Evolutionary conservation across 92 coral and sea anemone genomes (phyloP), one percentile per base, ranked within the genome.

Genomic region (Zoanthus solanderi): DNA sequence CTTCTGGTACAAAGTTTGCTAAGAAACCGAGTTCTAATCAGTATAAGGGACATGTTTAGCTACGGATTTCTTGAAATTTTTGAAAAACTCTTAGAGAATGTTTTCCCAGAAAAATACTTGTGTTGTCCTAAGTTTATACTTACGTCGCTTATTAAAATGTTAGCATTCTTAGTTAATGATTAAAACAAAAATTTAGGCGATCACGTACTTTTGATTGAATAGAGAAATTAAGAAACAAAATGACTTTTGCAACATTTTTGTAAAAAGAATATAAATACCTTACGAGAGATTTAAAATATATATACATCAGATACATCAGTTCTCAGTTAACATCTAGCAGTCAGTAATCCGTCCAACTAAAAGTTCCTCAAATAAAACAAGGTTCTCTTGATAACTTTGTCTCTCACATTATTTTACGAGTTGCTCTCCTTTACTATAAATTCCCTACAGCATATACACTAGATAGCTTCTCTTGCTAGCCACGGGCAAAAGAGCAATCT

Each of bases 31-130:
- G 46, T 6, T 1, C 77, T 72, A 72, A 72, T 72, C 23, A 23
- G 23, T 23, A 23, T 72, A 32, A 72, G 50, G 77, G 50, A 72
- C 6, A 37, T n/a, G 3, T 72, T 72, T 72, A 72, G 56, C 52
- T 32, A 28, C 13, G 53, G 77, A 72, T 72, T 72, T 72, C 77
- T 72, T 16, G 50, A 42, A 72, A 72, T 44, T 72, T 11, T 0
- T 72, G 77, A 32, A 32, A 72, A 72, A 72, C 77, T 72, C 56
- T 72, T 8, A 72, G 4, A 47, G 23, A 47, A 72, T 72, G 77
- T 72, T 72, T 72, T 72, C 37, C 46, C 52, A 72, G 48, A 30
- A 47, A 72, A 72, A 72, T 32, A 72, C 76, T 72, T 72, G 76
- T 32, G 76, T 72, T 32, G 76, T 30, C 44, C 47, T 30, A 72